Conservation (phyloP, 2,113 vertebrate genomes). For the Isurus oxyrinchus region DNA sequence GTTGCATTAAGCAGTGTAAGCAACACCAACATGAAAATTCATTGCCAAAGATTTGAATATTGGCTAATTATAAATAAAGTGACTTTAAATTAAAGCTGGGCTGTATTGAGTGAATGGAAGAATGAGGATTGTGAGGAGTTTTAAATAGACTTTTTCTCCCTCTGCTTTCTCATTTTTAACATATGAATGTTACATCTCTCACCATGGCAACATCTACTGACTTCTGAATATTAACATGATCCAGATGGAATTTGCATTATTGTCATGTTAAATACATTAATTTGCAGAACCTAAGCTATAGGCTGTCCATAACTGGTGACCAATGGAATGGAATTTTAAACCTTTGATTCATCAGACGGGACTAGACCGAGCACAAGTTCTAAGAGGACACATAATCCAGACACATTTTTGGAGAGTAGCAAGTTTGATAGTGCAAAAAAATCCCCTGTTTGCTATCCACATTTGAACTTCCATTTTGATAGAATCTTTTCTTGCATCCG, state of each 20-base stretch:
- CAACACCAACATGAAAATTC: background rate
- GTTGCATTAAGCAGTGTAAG: background rate
- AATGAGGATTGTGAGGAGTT: background rate
- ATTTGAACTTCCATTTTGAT: background rate
- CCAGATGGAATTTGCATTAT: background rate
- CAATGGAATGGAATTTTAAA: background rate
- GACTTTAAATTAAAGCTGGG: background rate
- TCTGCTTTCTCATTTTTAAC: background rate
- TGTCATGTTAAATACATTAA: slow-evolving; percentile 4
- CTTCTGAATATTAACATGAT: background rate
- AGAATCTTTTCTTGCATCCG: background rate
- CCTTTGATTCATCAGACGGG: background rate
- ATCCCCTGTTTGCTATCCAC: background rate
- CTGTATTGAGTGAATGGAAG: background rate
- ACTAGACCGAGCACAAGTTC: background rate
- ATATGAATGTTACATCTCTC: background rate
- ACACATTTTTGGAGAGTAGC: background rate
- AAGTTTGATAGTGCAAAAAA: background rate
- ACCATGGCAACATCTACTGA: background rate
- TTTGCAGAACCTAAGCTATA: background rate
- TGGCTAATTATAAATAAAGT: background rate
- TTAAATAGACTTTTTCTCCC: background rate
- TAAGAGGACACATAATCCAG: background rate
- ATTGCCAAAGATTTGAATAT: background rate
- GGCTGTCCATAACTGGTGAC: background rate